Evolutionary conservation across 2,113 vertebrate genomes (phyloP).

Genomic region (Petaurus breviceps): DNA sequence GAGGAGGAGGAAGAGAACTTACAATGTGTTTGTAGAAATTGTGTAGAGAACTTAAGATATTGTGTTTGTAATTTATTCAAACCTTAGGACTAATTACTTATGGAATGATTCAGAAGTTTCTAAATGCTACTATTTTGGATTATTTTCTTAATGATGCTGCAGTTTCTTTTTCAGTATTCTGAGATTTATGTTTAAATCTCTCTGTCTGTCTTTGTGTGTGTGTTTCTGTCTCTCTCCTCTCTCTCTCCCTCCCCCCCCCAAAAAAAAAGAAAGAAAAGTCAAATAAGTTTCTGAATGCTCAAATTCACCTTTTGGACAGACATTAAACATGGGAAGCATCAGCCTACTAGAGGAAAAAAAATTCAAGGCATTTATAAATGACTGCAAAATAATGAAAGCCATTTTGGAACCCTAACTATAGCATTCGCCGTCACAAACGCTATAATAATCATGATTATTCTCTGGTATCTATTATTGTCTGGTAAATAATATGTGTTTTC

Average conservation of each 20-base stretch:
- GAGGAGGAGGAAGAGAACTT: neutral
- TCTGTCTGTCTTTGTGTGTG: neutral
- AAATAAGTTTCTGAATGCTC: slow-evolving; percentile 65
- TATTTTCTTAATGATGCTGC: neutral
- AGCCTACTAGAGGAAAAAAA: slow-evolving; percentile 59
- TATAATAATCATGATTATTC: slow-evolving; percentile 80
- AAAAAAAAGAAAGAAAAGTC: slow-evolving; percentile 7
- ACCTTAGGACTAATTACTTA: neutral
- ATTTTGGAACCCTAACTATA: slow-evolving; percentile 76
- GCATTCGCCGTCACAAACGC: slow-evolving; percentile 75
- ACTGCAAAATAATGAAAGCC: slow-evolving; percentile 73
- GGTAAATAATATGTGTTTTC: slow-evolving; percentile 81
- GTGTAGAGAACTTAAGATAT: neutral
- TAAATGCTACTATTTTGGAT: slow-evolving; percentile 39
- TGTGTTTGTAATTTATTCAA: neutral
- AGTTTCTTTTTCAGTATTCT: slow-evolving; percentile 3
- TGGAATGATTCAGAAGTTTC: neutral
- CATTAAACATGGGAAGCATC: slow-evolving; percentile 62
- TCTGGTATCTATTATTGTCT: slow-evolving; percentile 80
- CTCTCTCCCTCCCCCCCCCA: neutral
- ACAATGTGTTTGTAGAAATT: no score
- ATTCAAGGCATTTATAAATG: slow-evolving; percentile 73
- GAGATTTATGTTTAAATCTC: neutral
- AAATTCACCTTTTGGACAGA: slow-evolving; percentile 68
- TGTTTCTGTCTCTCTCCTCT: neutral